A percentile compares a stretch with the other conserved stretches of the same genome.
phyloP scores from a whole-genome alignment of 2,888 invertebrate genomes.

The Rugalucina vietnamica region DNA sequence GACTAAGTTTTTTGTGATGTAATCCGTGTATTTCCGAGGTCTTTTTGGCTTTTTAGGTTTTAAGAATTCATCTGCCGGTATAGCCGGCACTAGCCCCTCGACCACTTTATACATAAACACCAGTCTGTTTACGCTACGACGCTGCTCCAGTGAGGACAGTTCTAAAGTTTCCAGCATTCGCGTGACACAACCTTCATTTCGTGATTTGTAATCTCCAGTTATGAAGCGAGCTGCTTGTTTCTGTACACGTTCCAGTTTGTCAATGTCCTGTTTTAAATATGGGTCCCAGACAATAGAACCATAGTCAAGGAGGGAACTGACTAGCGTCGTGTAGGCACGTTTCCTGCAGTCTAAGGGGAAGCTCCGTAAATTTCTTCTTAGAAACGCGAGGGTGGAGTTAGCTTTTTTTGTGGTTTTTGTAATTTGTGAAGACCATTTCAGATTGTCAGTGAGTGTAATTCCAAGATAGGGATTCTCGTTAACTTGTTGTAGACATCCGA shows the following conservation, averaged over 20 bases:
- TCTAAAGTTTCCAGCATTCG: conserved; percentile 9
- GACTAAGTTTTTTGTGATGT: neutral
- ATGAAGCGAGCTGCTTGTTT: neutral
- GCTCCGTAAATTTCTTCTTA: neutral
- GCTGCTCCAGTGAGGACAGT: neutral
- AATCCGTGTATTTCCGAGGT: neutral
- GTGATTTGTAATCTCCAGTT: neutral
- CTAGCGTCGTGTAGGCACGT: neutral
- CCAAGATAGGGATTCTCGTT: neutral
- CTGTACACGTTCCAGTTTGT: neutral
- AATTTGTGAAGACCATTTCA: conserved; percentile 3
- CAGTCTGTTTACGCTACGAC: neutral
- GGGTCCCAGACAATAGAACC: neutral
- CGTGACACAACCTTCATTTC: conserved; percentile 10
- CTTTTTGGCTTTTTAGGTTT: neutral
- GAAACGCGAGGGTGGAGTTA: neutral
- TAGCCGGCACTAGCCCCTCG: conserved; percentile 20
- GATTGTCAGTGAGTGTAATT: neutral
- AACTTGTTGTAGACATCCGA: neutral
- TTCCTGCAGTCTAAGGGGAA: neutral
- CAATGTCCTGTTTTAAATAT: neutral
- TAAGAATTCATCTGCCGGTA: neutral
- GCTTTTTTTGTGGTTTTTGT: neutral
- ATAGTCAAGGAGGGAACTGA: neutral
- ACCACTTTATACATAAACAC: conserved; percentile 7